Evolutionary conservation across 2,113 vertebrate genomes (phyloP), one percentile per base, ranked within the genome.

Genomic region (Burhinus bistriatus): DNA sequence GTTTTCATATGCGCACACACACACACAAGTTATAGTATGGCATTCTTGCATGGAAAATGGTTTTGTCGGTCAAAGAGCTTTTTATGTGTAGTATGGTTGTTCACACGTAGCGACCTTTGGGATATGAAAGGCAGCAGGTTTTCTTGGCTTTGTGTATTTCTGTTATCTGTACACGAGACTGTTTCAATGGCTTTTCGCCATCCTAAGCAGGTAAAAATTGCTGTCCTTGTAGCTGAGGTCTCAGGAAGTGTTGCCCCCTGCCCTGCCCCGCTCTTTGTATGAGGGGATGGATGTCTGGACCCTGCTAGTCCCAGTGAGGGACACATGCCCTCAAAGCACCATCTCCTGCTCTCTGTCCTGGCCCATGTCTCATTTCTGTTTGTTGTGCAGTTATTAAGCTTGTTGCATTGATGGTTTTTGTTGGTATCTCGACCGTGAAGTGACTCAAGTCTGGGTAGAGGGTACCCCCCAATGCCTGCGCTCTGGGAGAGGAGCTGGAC

Each of bases 131-230:
- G 29, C 34, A 36, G n/a, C 15, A 54, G 26, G 32, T 72, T 83
- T 78, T 73, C 40, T 22, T 49, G 32, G 36, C 78, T 79, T 51
- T 55, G 7, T 40, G 20, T 25, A 22, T n/a, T 49, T 49, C 38
- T 78, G 14, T 32, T 73, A 26, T 12, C 21, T 57, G 17, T 23
- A n/a, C 23, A 3, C 0, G 7, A 65, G 64, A 42, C 12, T 1
- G 1, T 23, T 77, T 20, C 19, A 38, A 38, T 32, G 82, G 23
- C 36, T 69, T 64, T 81, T 70, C 75, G 38, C n/a, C 32, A 76
- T 6, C 34, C 49, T 45, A 40, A 58, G 49, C 32, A 64, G 36
- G 47, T 76, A 51, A 52, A 69, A 81, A 62, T 40, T n/a, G 49
- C 36, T 79, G 80, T 52, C 34, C 64, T 30, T 78, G 47, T 27